phyloP scores from a whole-genome alignment of 2,888 invertebrate genomes.

The Opisthograptis luteolata region DNA sequence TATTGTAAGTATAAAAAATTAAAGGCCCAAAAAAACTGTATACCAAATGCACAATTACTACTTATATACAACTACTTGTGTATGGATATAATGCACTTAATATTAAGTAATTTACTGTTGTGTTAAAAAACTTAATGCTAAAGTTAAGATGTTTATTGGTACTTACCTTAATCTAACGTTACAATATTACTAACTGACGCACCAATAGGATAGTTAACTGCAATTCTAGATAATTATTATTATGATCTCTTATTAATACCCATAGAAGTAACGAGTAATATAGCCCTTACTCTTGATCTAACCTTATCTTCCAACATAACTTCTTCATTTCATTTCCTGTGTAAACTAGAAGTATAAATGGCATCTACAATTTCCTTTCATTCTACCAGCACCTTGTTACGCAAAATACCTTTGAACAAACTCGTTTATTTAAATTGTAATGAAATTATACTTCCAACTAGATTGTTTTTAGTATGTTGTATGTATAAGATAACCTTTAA shows the following conservation, averaged over 20 bases:
- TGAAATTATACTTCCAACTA: constrained; percentile 12
- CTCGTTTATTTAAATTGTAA: background rate
- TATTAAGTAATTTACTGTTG: too few species aligned
- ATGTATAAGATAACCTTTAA: constrained; percentile 37
- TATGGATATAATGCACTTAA: constrained; percentile 62
- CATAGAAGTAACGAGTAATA: constrained; percentile 18
- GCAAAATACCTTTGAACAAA: constrained; percentile 30
- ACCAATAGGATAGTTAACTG: constrained; percentile 67
- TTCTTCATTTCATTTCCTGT: background rate
- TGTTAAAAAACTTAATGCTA: too few species aligned
- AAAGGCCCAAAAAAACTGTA: constrained; percentile 77
- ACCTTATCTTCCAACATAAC: constrained; percentile 17
- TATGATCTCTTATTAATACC: constrained; percentile 20
- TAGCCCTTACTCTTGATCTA: constrained; percentile 16
- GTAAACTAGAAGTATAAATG: background rate
- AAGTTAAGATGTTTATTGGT: constrained; percentile 56
- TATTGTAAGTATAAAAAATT: constrained; percentile 65
- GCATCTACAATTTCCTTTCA: constrained; percentile 9
- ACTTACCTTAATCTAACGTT: constrained; percentile 42
- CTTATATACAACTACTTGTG: constrained; percentile 63
- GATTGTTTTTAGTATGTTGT: constrained; percentile 16
- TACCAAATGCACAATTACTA: constrained; percentile 80
- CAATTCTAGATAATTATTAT: constrained; percentile 52
- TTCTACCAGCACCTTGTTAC: constrained; percentile 20
- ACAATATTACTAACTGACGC: constrained; percentile 54